These are phyloP conservation scores for Scytalopus superciliaris DNA, from an alignment of 2,113 vertebrate genomes.

Conservation along the genomic window DNA sequence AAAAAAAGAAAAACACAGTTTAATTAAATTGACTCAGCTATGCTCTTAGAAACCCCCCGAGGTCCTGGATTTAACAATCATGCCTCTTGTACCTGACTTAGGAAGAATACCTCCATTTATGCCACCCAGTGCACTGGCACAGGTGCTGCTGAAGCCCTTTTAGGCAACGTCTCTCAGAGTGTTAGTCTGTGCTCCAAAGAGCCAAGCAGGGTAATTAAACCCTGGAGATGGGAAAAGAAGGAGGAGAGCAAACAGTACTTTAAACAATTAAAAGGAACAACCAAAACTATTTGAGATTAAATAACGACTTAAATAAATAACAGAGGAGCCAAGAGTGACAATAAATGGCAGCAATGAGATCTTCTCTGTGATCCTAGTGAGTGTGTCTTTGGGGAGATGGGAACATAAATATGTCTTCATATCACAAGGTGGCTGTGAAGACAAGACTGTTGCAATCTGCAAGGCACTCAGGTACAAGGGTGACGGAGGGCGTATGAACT, in stretches of 20 bases:
- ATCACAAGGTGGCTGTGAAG: neutral
- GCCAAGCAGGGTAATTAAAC: neutral
- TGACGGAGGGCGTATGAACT: neutral
- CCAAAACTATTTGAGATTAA: neutral
- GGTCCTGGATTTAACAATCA: neutral
- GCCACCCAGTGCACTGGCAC: neutral
- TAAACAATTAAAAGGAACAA: neutral
- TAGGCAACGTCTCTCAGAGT: neutral
- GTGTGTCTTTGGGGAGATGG: neutral
- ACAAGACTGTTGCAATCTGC: neutral
- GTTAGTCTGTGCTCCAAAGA: neutral
- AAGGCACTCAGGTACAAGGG: neutral
- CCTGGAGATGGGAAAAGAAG: neutral
- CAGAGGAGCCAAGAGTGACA: neutral
- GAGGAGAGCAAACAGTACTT: neutral
- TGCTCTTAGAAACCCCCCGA: neutral
- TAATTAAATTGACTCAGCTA: neutral
- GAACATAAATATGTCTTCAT: neutral
- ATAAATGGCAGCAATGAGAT: neutral
- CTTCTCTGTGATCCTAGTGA: neutral
- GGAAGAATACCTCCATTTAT: neutral
- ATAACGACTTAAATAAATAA: neutral
- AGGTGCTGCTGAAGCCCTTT: neutral
- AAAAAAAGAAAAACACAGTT: neutral
- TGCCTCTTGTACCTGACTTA: neutral